These are phyloP conservation scores for Hesperophylax magnus DNA, from an alignment of 1,140 invertebrate genomes.

Conservation along the genomic window DNA sequence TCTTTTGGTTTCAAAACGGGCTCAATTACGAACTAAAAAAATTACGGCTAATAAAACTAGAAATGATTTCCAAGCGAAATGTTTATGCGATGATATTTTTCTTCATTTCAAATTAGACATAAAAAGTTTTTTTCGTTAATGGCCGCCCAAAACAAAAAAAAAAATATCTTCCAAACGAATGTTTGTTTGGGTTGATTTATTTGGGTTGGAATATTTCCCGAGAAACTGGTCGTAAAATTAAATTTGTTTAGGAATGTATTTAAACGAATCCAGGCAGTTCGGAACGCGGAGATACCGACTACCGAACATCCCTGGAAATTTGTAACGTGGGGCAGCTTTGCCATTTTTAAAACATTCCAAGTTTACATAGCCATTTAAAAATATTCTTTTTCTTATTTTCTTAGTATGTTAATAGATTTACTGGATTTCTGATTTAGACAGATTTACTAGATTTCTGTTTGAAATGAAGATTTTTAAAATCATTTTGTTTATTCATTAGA, in stretches of 20 bases:
- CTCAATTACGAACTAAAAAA: no score
- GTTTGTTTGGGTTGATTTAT: constrained; percentile 34
- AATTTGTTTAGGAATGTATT: constrained; percentile 39
- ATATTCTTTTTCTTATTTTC: no score
- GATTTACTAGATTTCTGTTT: no score
- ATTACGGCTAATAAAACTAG: no score
- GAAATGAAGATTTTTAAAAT: no score
- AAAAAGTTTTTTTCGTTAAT: constrained; percentile 8
- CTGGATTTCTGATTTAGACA: no score
- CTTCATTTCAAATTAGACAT: background rate
- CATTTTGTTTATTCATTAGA: no score
- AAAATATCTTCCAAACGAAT: constrained; percentile 30
- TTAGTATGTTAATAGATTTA: no score
- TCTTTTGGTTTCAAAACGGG: no score
- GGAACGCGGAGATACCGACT: background rate
- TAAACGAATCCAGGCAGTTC: constrained; percentile 22
- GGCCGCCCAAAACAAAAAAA: constrained; percentile 15
- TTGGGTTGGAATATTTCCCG: constrained; percentile 24
- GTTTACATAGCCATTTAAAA: no score
- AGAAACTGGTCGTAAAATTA: constrained; percentile 34
- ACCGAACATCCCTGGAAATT: background rate
- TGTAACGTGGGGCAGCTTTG: background rate
- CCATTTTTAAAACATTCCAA: no score
- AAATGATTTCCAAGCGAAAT: no score
- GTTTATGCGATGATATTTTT: background rate